phyloP scores from a whole-genome alignment of 1,140 invertebrate genomes.

The Brachionus sp. region DNA sequence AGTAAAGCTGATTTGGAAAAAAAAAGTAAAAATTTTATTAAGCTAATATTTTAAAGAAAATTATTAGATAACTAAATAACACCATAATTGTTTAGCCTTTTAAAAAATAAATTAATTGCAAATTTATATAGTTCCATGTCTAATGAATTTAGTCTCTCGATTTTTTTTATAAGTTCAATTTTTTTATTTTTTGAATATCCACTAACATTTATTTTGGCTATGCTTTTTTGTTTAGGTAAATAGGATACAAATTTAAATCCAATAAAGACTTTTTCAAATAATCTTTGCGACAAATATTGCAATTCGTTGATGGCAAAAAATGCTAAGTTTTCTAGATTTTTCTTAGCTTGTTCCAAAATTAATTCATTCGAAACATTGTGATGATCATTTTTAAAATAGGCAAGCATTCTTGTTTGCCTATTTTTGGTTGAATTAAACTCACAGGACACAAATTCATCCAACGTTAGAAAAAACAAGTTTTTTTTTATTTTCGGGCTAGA shows the following conservation, averaged over 20 bases:
- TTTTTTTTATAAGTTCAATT: conserved; percentile 67
- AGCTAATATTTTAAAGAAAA: neutral
- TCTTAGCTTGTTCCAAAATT: neutral
- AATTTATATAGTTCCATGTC: conserved; percentile 90
- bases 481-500: too few relatives aligned
- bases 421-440: too few relatives aligned
- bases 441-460: too few relatives aligned
- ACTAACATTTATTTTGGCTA: conserved; percentile 67
- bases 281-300: conserved; percentile 47
- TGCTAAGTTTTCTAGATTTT: neutral
- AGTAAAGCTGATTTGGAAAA: too few relatives aligned
- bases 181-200: conserved; percentile 63
- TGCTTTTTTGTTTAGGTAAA: conserved; percentile 74
- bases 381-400: too few relatives aligned
- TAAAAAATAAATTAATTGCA: conserved; percentile 80
- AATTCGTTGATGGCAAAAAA: conserved; percentile 43
- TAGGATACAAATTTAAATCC: conserved; percentile 80
- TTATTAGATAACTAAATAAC: neutral
- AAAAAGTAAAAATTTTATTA: too few relatives aligned
- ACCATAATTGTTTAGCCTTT: conserved; percentile 66
- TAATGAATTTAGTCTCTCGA: conserved; percentile 77
- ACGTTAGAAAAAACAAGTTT: too few relatives aligned
- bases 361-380: too few relatives aligned
- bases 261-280: conserved; percentile 85
- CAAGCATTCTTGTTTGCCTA: too few relatives aligned